phyloP scores from a whole-genome alignment of 2,797 vertebrate genomes.

The Etheostoma perlongum region DNA sequence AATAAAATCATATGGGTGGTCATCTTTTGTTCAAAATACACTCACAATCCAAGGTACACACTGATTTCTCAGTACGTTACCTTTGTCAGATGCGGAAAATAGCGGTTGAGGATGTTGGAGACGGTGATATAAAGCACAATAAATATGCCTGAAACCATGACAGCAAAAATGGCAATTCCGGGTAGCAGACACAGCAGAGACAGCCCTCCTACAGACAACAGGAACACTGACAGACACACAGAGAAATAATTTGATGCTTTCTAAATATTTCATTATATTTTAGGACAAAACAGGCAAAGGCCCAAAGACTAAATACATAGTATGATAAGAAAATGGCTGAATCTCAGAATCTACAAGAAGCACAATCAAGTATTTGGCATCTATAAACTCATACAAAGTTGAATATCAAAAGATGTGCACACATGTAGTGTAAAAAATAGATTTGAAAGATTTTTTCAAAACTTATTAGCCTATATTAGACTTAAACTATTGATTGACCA shows the following conservation, averaged over 20 bases:
- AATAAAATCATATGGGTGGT: neutral
- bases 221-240: conserved; percentile 46
- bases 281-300: too few species aligned
- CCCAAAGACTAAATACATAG: too few species aligned
- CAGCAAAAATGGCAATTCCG: conserved; percentile 68
- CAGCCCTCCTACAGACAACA: conserved; percentile 63
- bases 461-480: too few species aligned
- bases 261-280: too few species aligned
- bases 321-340: too few species aligned
- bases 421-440: too few species aligned
- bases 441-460: too few species aligned
- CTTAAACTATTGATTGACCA: too few species aligned
- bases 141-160: conserved; percentile 54
- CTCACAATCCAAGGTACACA: neutral
- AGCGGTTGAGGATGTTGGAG: conserved; percentile 38
- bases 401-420: too few species aligned
- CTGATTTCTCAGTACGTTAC: conserved; percentile 39
- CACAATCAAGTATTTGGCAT: too few species aligned
- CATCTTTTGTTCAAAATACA: neutral
- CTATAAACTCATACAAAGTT: too few species aligned
- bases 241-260: neutral
- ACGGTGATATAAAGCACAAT: conserved; percentile 38
- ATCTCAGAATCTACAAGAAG: too few species aligned
- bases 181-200: conserved; percentile 68
- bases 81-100: conserved; percentile 30